Evolutionary conservation across 1,140 invertebrate genomes (phyloP).

Genomic region (Drosophila punjabiensis): DNA sequence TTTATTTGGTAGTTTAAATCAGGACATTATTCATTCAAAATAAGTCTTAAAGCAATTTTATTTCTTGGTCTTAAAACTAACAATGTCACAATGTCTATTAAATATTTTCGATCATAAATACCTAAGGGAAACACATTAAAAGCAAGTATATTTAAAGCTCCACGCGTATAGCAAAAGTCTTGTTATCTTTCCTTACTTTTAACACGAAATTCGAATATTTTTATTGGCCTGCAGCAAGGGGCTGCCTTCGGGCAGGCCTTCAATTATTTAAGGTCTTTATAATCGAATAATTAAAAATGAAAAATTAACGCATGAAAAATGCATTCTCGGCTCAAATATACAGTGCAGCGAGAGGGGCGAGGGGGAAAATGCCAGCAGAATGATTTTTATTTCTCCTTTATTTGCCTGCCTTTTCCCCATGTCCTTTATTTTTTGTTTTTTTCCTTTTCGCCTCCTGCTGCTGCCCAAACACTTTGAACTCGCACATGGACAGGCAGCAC

Average conservation of each 20-base stretch:
- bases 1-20: too few species aligned
- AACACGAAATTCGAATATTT: slow-evolving; percentile 18
- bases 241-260: slow-evolving; percentile 48
- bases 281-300: slow-evolving; percentile 83
- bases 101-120: not conserved
- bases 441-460: slow-evolving; percentile 2
- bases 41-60: not conserved
- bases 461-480: slow-evolving; percentile 72
- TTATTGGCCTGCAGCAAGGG: slow-evolving; percentile 33
- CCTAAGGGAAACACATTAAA: not conserved
- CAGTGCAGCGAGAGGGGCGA: slow-evolving; percentile 28
- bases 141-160: not conserved
- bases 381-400: slow-evolving; percentile 47
- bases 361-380: slow-evolving; percentile 25
- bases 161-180: not conserved
- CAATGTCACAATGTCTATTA: not conserved
- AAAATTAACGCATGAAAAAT: slow-evolving; percentile 83
- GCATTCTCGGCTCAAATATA: slow-evolving; percentile 76
- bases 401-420: slow-evolving; percentile 19
- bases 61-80: not conserved
- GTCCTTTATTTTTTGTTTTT: slow-evolving; percentile 15
- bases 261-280: slow-evolving; percentile 81
- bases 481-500: slow-evolving; percentile 44
- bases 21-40: not conserved
- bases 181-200: slow-evolving; percentile 1